Base-by-base conservation (phyloP, 2,113 vertebrate species). In the Pogonocichla stellata region DNA sequence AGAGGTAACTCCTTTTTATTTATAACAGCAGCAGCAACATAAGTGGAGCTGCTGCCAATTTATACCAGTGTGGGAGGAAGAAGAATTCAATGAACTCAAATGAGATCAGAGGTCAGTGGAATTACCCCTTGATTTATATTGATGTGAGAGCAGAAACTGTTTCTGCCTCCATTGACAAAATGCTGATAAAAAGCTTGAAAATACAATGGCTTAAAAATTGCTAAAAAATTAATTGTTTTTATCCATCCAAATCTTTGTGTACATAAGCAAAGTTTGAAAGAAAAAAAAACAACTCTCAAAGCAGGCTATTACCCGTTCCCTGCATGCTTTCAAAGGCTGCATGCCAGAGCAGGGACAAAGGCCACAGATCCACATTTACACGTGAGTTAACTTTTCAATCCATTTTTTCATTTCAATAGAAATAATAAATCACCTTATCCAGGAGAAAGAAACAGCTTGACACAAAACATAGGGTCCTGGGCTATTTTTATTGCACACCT, bases 381-480 rank as follows among this genome's bases (percentile, higher is more conserved):
- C 25, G 15, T 82, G 95, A 86, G 93, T 96, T 95, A 96, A 91
- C 97, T 96, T 97, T 95, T 96, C 96, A 97, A 96, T 92, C 96
- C 77, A 86, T 96, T 97, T 97, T 97, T 97, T 96, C 93, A 93
- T 83, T 94, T 97, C 94, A 90, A 47, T 36, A 95, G 95, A 97
- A 98, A 98, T 80, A 98, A 97, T 96, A 97, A 98, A 97, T 97
- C 96, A 97, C 90, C 61, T 95, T 95, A 93, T 97, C 95, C 95
- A 74, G 81, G 88, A 95, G 95, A 95, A 96, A 97, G 88, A 71
- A 97, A 93, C 78, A 95, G 70, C 54, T 47, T 96, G 96, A 97
- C 96, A 97, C 60, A 96, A 97, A 97, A 94, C 95, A 97, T 96
- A 95, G n/a, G 29, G 91, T 84, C 77, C 91, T 69, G 82, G 95